phyloP scores from a whole-genome alignment of 2,888 invertebrate genomes.

The Spilarctia lutea region DNA sequence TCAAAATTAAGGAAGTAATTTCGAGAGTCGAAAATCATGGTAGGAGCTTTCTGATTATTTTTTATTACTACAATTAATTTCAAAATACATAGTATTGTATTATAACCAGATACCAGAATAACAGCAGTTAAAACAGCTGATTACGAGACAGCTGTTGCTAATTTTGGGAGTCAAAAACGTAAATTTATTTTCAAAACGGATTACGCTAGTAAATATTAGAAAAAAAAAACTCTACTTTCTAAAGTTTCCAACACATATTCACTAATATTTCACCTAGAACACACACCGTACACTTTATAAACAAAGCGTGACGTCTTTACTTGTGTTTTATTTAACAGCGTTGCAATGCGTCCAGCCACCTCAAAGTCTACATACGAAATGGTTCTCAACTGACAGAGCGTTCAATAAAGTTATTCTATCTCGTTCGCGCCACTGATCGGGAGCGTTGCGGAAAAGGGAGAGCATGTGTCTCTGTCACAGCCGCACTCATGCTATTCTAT shows the following conservation, averaged over 20 bases:
- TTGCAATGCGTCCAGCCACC: conserved; percentile 24
- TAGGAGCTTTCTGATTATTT: background rate
- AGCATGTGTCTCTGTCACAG: conserved; percentile 25
- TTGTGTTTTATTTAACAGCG: background rate
- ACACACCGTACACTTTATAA: background rate
- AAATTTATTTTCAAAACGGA: background rate
- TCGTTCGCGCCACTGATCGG: conserved; percentile 12
- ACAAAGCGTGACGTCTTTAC: background rate
- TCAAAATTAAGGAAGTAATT: background rate
- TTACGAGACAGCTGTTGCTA: background rate
- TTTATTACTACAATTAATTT: background rate
- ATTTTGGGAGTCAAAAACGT: background rate
- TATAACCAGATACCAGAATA: background rate
- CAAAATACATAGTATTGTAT: background rate
- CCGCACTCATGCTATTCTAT: conserved; percentile 24
- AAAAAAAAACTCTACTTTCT: background rate
- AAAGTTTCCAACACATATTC: background rate
- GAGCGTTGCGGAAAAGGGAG: conserved; percentile 34
- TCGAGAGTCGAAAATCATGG: background rate
- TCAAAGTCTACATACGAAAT: conserved; percentile 18
- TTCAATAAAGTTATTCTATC: conserved; percentile 16
- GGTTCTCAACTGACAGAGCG: background rate
- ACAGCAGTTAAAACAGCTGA: background rate
- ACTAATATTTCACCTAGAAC: background rate
- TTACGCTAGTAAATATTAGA: background rate